Evolutionary conservation across 2,888 invertebrate species (phyloP), one percentile per base, ranked within the genome.

Genomic region (Tetragnatha montana): DNA sequence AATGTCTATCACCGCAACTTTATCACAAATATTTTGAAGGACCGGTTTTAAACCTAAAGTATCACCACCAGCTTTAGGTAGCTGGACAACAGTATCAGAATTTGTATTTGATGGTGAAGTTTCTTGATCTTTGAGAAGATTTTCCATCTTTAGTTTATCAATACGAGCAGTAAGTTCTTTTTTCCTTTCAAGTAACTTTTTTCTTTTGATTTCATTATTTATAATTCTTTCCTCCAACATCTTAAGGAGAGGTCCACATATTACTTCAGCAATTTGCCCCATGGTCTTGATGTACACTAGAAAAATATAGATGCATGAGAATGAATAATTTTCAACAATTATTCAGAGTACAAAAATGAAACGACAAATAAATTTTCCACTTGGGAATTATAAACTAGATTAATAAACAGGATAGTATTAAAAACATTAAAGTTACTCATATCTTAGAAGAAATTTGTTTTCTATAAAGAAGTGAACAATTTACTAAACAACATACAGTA

Each of bases 201-300:
- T 91, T 49, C 92, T 92, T 35, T 92, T 92, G 19, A 92, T 91
- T 84, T 92, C 92, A 91, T 93, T 93, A 70, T 92, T 91, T 75
- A 92, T 91, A 14, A 93, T 92, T 85, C 93, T 92, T 81, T 92
- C 92, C 90, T 93, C 93, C 60, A 93, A 91, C 1, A 92, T 92
- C 87, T 93, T 93, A 83, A 93, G 91, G 73, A 93, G 91, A 14
- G 93, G 93, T 50, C 93, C 93, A 88, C 92, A 93, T 91, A 93
- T 92, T n/a, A 93, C 92, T 83, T 94, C 93, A 91, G 93, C 93
- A 60, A 94, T 93, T 91, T 94, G 94, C 89, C 94, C 94, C 91
- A 95, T 92, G n/a, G 94, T 94, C 91, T 94, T 94, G 12, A 94
- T 94, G 92, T 94, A 94, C 60, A 95, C 95, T 94, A 93, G 75